phyloP scores from a whole-genome alignment of 2,888 invertebrate genomes.

The Asteroscopus sphinx region DNA sequence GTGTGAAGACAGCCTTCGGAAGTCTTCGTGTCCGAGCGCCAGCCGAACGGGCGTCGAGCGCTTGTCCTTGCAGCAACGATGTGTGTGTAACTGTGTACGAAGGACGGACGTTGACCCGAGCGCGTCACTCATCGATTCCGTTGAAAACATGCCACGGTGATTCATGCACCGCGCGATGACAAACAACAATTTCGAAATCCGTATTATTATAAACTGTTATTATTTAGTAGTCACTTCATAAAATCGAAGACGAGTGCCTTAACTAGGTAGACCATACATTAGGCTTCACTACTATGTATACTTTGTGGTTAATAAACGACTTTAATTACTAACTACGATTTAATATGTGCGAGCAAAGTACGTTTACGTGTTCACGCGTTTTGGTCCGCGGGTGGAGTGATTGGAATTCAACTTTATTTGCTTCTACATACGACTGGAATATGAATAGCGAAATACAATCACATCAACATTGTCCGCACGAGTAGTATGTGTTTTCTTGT shows the following conservation, averaged over 20 bases:
- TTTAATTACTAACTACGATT: background rate
- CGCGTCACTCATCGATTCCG: too few species aligned
- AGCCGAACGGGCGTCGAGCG: too few species aligned
- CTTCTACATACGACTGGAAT: too few species aligned
- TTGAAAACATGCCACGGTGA: background rate
- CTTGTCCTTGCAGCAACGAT: too few species aligned
- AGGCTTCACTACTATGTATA: background rate
- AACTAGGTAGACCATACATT: background rate
- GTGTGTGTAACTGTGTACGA: too few species aligned
- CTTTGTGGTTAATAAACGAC: background rate
- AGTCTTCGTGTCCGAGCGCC: too few species aligned
- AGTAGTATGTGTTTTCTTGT: too few species aligned
- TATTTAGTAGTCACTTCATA: background rate
- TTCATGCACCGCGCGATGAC: background rate
- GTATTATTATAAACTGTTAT: background rate
- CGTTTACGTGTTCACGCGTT: background rate
- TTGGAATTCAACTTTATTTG: too few species aligned
- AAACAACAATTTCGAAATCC: background rate
- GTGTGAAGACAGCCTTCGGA: too few species aligned
- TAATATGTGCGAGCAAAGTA: background rate
- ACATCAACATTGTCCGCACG: too few species aligned
- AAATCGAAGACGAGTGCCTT: background rate
- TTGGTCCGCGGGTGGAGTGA: background rate
- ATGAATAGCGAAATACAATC: too few species aligned
- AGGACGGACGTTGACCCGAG: too few species aligned